Base-by-base conservation (phyloP, 2,797 vertebrate genomes). In the Caiman crocodilus region DNA sequence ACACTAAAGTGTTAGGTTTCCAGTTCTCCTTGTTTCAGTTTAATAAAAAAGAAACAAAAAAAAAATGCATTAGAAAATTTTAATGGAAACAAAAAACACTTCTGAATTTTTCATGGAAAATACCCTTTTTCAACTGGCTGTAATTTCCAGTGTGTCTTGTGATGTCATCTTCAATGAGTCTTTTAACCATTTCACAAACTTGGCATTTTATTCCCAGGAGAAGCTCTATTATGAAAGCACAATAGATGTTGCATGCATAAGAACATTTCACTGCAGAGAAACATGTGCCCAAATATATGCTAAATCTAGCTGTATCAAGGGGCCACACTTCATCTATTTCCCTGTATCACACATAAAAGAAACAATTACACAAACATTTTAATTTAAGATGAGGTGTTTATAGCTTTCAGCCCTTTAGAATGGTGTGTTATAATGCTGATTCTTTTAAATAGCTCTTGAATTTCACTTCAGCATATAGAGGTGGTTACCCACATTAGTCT, bases 131-230 rank as follows among this genome's bases (percentile, higher is more conserved):
- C 8, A 23, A 35, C 79, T 67, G 83, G 14, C 55, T 17, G 1
- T n/a, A 67, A 67, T 30, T 58, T 85, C 57, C 59, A 17, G 76
- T 92, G 85, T 7, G 3, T 58, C 91, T 85, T 94, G 65, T 86
- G 95, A 96, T 93, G 90, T 96, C 94, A 79, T 2, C 20, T 59
- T 59, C 85, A 94, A 81, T 78, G 12, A 64, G 17, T 25, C 83
- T 55, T 75, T 71, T 87, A 76, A 59, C 30, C 0, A 0, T 78
- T 82, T 76, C 28, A 79, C 87, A 57, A 23, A 84, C 79, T 14
- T 95, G 94, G 87, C 85, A 81, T 96, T 95, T 94, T 75, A 89
- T 83, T 81, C 81, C 87, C 94, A 15, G 26, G 89, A 88, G 94
- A 85, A 94, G 65, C 65, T 84, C 60, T 55, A 81, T 81, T 84